phyloP scores from a whole-genome alignment of 2,888 invertebrate species.

The Rotaria magnacalcarata region DNA sequence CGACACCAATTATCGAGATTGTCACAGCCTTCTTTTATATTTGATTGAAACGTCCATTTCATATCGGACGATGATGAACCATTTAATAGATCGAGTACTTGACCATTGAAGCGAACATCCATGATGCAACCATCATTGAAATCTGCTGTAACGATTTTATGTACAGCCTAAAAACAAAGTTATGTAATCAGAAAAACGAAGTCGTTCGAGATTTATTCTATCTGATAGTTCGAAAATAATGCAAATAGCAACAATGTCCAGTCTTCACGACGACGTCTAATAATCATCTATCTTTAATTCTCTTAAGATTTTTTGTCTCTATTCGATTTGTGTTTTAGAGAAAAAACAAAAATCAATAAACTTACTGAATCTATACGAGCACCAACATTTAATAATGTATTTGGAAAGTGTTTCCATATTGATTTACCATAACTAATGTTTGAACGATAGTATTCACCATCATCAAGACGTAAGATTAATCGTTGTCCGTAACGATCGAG shows the following conservation, averaged over 20 bases:
- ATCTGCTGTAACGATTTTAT: constrained; percentile 35
- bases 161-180: not conserved
- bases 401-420: constrained; percentile 32
- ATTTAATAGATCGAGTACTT: constrained; percentile 75
- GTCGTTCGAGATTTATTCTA: too few relatives aligned
- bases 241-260: too few relatives aligned
- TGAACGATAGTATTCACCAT: constrained; percentile 72
- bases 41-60: constrained; percentile 61
- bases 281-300: too few relatives aligned
- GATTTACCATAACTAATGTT: constrained; percentile 30
- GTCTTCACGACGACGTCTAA: too few relatives aligned
- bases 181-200: too few relatives aligned
- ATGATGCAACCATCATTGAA: constrained; percentile 67
- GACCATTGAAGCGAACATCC: constrained; percentile 82
- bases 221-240: too few relatives aligned
- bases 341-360: not conserved
- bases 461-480: constrained; percentile 83
- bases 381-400: constrained; percentile 6
- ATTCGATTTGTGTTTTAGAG: too few relatives aligned
- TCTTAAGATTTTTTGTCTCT: too few relatives aligned
- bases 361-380: constrained; percentile 24
- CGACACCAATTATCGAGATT: constrained; percentile 61
- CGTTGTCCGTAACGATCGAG: constrained; percentile 86
- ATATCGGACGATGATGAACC: constrained; percentile 73
- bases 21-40: constrained; percentile 83